Evolutionary conservation across 2,113 vertebrate species (phyloP).

Genomic region (Microtus oregoni): DNA sequence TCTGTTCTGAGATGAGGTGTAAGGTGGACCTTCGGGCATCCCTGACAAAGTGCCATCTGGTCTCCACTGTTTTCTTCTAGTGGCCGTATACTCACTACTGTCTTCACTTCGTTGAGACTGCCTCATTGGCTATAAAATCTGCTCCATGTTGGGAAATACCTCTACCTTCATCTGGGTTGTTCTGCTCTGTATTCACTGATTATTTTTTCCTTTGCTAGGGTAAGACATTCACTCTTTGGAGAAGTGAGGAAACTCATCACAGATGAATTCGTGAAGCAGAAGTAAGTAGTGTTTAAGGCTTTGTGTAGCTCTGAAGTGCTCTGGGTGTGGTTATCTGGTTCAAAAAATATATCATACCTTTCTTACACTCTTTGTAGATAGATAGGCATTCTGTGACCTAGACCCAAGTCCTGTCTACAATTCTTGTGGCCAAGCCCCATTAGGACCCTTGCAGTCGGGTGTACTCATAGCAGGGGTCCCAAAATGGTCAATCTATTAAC

Average conservation of each 20-base stretch:
- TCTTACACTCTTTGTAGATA: slow-evolving; percentile 33
- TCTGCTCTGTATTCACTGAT: slow-evolving; percentile 49
- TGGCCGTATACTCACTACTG: slow-evolving; percentile 31
- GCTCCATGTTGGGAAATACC: slow-evolving; percentile 40
- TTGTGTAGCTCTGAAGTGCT: slow-evolving; percentile 39
- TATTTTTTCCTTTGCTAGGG: slow-evolving; percentile 81
- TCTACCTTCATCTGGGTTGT: slow-evolving; percentile 27
- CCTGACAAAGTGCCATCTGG: slow-evolving; percentile 59
- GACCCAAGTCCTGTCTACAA: not conserved
- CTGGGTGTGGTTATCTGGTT: not conserved
- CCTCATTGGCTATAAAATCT: slow-evolving; percentile 30
- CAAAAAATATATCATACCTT: not conserved
- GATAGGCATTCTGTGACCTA: not conserved
- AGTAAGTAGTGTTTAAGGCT: slow-evolving; percentile 83
- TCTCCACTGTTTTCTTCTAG: slow-evolving; percentile 53
- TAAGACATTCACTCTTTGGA: slow-evolving; percentile 89
- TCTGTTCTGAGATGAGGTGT: slow-evolving; percentile 53
- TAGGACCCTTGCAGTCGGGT: slow-evolving; percentile 75
- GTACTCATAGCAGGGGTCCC: slow-evolving; percentile 88
- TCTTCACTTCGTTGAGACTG: slow-evolving; percentile 37
- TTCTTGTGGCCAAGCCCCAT: not conserved
- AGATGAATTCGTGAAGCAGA: slow-evolving; percentile 94
- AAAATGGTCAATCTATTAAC: slow-evolving; percentile 89
- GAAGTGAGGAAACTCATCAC: slow-evolving; percentile 91
- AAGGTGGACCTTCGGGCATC: slow-evolving; percentile 51